Conservation (phyloP, 2,888 invertebrate genomes). For the Sicus ferrugineus region DNA sequence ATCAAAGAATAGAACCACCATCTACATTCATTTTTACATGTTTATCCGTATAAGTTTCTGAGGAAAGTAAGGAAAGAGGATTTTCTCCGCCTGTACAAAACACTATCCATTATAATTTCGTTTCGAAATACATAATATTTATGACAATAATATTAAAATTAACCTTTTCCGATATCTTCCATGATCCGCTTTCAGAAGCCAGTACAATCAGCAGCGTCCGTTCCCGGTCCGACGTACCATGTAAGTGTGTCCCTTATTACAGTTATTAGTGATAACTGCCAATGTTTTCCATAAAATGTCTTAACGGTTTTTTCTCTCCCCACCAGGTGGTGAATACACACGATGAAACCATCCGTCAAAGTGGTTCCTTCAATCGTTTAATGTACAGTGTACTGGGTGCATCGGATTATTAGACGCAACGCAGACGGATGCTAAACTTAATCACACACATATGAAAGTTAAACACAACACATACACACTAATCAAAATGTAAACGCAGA, state of each 20-base stretch:
- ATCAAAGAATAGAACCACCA: too few species aligned
- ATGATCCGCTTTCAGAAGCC: slow-evolving; percentile 53
- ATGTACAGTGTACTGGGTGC: slow-evolving; percentile 90
- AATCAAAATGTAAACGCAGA: slow-evolving; percentile 30
- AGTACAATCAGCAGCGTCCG: slow-evolving; percentile 61
- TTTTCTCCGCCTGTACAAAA: too few species aligned
- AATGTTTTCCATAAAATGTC: background rate
- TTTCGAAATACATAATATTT: background rate
- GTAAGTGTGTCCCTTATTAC: slow-evolving; percentile 50
- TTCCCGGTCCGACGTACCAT: slow-evolving; percentile 64
- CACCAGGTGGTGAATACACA: slow-evolving; percentile 67
- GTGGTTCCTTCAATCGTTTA: slow-evolving; percentile 89
- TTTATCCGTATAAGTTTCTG: background rate
- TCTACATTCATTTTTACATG: background rate
- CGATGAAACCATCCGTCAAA: slow-evolving; percentile 87
- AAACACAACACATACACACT: slow-evolving; percentile 10
- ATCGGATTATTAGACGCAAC: slow-evolving; percentile 68
- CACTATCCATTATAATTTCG: too few species aligned
- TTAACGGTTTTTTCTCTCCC: background rate
- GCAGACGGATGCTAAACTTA: too few species aligned
- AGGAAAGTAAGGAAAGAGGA: too few species aligned
- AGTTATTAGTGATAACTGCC: background rate
- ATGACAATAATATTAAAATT: background rate
- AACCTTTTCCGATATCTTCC: background rate
- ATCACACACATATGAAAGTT: slow-evolving; percentile 10